Evolutionary conservation across 2,797 vertebrate species (phyloP), one percentile per base, ranked within the genome.

Genomic region (Loriculus beryllinus): DNA sequence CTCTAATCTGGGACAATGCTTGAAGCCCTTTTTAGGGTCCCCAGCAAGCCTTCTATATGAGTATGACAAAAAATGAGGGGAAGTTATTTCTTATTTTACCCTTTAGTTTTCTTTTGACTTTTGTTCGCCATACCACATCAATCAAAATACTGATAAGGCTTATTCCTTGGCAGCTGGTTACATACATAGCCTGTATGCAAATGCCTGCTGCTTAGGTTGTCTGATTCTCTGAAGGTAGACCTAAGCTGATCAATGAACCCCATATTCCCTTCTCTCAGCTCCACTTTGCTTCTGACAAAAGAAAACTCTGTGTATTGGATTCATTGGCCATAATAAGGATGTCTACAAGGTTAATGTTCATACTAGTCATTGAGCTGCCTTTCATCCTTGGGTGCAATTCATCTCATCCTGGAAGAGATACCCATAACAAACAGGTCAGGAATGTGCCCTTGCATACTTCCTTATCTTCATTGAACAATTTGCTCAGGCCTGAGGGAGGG

Each of bases 221-320:
- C 57, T 56, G 21, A n/a, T 37, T 48, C 16, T 51, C 45, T 0
- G 0, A 79, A 74, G 37, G 23, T 4, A 20, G 7, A 57, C 15
- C 15, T 78, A 62, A 68, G 25, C 4, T 64, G 35, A 57, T 9
- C 48, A 48, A 14, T 17, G 37, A 86, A 56, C 1, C 14, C 15
- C 12, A 43, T 28, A 47, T 60, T 71, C 13, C 25, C 4, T 68
- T 75, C 26, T 26, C 15, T 81, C 51, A 33, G 13, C 81, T 83
- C n/a, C 48, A n/a, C 11, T 74, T 62, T 6, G 1, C 31, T 59
- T 88, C 23, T 52, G 33, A 67, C 42, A 74, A 93, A 67, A 67
- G 40, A 17, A 18, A 19, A 35, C 22, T 82, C 35, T 0, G 0
- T 21, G 16, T 9, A 7, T 37, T 82, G n/a, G 6, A 47, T 54